Conservation (phyloP, 2,113 vertebrate genomes). For the Lampris megalopsis region DNA sequence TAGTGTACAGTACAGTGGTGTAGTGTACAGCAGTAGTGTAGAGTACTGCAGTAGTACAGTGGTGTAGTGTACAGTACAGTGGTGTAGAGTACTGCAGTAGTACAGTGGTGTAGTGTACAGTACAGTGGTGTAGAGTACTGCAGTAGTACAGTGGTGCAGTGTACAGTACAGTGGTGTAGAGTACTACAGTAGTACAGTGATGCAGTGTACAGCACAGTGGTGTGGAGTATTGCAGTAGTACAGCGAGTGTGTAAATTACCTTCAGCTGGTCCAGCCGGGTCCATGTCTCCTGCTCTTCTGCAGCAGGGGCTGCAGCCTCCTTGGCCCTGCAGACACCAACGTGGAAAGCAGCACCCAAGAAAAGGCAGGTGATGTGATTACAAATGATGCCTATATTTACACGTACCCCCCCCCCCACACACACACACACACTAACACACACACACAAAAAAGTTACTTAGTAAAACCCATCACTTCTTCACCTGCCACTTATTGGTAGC, state of each 20-base stretch:
- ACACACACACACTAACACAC: too few species aligned
- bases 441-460: constrained; percentile 27
- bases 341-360: constrained; percentile 37
- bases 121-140: too few species aligned
- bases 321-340: constrained; percentile 45
- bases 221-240: constrained; percentile 27
- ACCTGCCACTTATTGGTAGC: constrained; percentile 48
- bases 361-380: constrained; percentile 72
- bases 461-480: constrained; percentile 49
- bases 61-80: too few species aligned
- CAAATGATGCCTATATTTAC: constrained; percentile 67
- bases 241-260: neutral
- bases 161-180: constrained; percentile 80
- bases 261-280: neutral
- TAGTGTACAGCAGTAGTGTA: too few species aligned
- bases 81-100: too few species aligned
- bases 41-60: too few species aligned
- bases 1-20: too few species aligned
- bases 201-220: constrained; percentile 80
- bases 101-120: too few species aligned
- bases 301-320: constrained; percentile 63
- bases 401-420: constrained; percentile 20
- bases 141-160: neutral
- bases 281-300: constrained; percentile 12
- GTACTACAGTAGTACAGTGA: constrained; percentile 11